Base-by-base conservation (phyloP, 2,113 vertebrate species). In the Ceyx cyanopectus region DNA sequence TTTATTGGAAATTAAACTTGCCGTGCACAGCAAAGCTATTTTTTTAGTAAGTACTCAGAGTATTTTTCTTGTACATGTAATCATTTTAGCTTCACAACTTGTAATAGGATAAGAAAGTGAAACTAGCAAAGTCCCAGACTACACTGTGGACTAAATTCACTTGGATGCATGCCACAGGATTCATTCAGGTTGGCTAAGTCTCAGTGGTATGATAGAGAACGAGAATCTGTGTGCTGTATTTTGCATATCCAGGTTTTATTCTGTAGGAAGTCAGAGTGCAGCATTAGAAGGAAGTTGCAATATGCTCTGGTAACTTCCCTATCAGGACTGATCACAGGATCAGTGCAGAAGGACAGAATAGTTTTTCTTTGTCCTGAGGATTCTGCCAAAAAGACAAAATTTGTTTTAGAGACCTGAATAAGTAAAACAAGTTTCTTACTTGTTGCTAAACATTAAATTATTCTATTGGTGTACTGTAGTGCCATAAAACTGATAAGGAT, bases 1-100 rank as follows among this genome's bases (percentile, higher is more conserved):
- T 75, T 93, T 91, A 24, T 30, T 84, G 54, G 50, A 91, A 89
- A 87, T 53, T 17, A 79, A 89, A 27, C 56, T 80, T 91, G 43
- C 17, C 58, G 58, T 69, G 24, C 30, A 22, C 46, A 58, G 32
- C 53, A 60, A 56, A 89, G 60, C 7, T 51, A 5, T 51, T 68
- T 60, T 57, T 41, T 22, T 9, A 63, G 21, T n/a, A 84, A 56
- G 32, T 53, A 56, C 18, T 41, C 14, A 37, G 29, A 34, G 11
- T 69, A 19, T 81, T 88, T 87, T 91, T 77, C 23, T 30, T 60
- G 16, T 22, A 6, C 12, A 3, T 29, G n/a, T 57, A 67, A 82
- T 67, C 10, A 6, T 67, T 81, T 69, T n/a, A 12, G 14, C 48
- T 11, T 74, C 3, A 2, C 18, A 37, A 62, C 32, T 66, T 11